Evolutionary conservation across 2,888 invertebrate genomes (phyloP).

Genomic region (Darwinula stevensoni): DNA sequence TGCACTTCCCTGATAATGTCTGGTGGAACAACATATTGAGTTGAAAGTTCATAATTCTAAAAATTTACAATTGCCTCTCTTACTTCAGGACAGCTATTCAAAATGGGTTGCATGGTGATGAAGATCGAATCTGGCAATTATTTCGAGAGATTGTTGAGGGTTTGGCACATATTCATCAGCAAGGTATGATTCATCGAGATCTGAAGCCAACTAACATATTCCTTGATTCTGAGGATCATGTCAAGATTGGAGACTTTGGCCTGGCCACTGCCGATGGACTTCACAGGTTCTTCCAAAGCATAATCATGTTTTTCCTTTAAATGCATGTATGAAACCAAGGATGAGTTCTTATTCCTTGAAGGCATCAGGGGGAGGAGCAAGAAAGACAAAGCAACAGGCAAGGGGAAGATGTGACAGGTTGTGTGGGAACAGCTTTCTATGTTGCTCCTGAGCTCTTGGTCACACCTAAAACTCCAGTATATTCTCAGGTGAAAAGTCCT

Average conservation of each 20-base stretch:
- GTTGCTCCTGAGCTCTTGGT: conserved; percentile 66
- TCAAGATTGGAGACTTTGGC: conserved; percentile 95
- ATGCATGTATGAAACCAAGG: background rate
- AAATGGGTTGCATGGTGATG: conserved; percentile 38
- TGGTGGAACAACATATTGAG: too few species aligned
- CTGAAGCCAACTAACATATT: conserved; percentile 56
- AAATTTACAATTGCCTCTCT: too few species aligned
- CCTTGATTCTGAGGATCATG: conserved; percentile 61
- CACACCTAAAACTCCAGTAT: too few species aligned
- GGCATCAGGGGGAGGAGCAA: too few species aligned
- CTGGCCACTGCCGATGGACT: conserved; percentile 33
- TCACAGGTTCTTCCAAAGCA: too few species aligned
- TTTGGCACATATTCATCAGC: conserved; percentile 66
- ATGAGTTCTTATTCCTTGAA: too few species aligned
- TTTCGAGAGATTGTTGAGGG: conserved; percentile 84
- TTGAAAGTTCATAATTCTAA: conserved; percentile 1
- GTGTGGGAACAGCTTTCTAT: conserved; percentile 81
- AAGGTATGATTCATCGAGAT: conserved; percentile 26
- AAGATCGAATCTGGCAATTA: conserved; percentile 55
- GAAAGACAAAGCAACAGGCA: too few species aligned
- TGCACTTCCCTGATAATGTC: too few species aligned
- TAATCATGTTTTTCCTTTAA: background rate
- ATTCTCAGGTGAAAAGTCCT: too few species aligned
- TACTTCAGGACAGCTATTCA: too few species aligned
- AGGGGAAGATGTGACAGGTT: too few species aligned